Conservation (phyloP, 2,797 vertebrate species). For the Pyrocephalus nanus region DNA sequence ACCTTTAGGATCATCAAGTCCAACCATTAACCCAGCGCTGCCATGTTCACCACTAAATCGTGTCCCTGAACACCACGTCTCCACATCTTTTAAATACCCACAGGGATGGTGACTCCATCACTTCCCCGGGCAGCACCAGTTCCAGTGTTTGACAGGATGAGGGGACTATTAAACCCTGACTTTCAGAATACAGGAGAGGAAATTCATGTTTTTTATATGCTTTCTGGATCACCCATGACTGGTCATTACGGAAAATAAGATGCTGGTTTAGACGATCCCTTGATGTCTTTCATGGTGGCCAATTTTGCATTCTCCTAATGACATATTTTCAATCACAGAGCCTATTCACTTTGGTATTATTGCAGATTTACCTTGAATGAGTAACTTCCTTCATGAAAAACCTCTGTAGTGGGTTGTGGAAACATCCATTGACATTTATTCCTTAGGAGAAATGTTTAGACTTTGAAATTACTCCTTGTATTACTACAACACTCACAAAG, state of each 20-base stretch:
- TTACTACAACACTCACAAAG: slow-evolving; percentile 36
- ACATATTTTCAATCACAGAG: not conserved
- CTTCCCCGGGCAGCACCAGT: not conserved
- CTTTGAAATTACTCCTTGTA: slow-evolving; percentile 47
- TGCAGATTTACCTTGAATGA: slow-evolving; percentile 12
- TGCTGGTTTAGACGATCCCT: not conserved
- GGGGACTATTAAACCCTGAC: not conserved
- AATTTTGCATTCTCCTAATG: not conserved
- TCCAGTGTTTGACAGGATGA: not conserved
- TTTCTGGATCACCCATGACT: not conserved
- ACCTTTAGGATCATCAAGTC: not conserved
- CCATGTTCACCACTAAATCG: not conserved
- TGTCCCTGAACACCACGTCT: not conserved
- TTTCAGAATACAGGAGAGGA: not conserved
- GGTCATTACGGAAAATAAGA: not conserved
- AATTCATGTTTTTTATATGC: not conserved
- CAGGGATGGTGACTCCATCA: not conserved
- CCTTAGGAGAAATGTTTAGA: slow-evolving; percentile 40
- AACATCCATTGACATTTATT: slow-evolving; percentile 28
- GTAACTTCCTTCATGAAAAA: slow-evolving; percentile 1
- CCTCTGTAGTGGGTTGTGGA: not conserved
- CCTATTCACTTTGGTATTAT: not conserved
- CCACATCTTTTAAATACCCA: not conserved
- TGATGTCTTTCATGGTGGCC: not conserved
- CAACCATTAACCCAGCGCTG: not conserved